These are phyloP conservation scores for Neuroterus valhalla DNA, from an alignment of 1,140 invertebrate genomes.

Conservation along the genomic window DNA sequence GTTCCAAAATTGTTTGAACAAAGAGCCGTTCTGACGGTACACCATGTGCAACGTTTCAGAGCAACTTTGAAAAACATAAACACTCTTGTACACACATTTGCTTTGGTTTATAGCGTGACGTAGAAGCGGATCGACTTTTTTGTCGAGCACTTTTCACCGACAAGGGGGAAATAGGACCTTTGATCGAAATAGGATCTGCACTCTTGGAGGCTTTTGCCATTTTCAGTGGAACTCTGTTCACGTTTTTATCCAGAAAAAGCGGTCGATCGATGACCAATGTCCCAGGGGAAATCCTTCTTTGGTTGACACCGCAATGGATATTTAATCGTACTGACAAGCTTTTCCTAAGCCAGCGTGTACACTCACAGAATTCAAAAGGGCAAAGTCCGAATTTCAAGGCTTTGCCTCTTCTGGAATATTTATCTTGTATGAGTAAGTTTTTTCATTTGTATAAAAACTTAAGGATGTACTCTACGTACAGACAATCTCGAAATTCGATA, in stretches of 20 bases:
- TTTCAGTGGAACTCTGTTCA: neutral
- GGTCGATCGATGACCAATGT: constrained; percentile 48
- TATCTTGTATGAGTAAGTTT: constrained; percentile 31
- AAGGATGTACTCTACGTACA: too few relatives aligned
- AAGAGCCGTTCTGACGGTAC: too few relatives aligned
- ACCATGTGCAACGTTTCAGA: neutral
- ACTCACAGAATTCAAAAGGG: neutral
- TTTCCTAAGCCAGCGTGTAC: constrained; percentile 34
- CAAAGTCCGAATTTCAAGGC: constrained; percentile 12
- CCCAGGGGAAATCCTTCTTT: constrained; percentile 42
- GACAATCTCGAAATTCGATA: too few relatives aligned
- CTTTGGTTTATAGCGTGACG: constrained; percentile 14
- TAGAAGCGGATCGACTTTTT: constrained; percentile 1
- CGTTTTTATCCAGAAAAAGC: constrained; percentile 27
- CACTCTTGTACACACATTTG: constrained; percentile 15
- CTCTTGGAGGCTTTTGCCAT: neutral
- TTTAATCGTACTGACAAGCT: constrained; percentile 52
- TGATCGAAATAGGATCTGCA: constrained; percentile 1
- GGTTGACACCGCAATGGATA: constrained; percentile 45
- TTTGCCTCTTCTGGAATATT: constrained; percentile 30
- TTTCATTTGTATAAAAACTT: too few relatives aligned
- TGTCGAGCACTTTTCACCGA: constrained; percentile 1
- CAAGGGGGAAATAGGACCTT: constrained; percentile 21
- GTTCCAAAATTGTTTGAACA: too few relatives aligned
- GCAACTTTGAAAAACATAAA: constrained; percentile 19